These are phyloP conservation scores for Drosophila anceps DNA, from an alignment of 2,888 invertebrate genomes.

Conservation along the genomic window DNA sequence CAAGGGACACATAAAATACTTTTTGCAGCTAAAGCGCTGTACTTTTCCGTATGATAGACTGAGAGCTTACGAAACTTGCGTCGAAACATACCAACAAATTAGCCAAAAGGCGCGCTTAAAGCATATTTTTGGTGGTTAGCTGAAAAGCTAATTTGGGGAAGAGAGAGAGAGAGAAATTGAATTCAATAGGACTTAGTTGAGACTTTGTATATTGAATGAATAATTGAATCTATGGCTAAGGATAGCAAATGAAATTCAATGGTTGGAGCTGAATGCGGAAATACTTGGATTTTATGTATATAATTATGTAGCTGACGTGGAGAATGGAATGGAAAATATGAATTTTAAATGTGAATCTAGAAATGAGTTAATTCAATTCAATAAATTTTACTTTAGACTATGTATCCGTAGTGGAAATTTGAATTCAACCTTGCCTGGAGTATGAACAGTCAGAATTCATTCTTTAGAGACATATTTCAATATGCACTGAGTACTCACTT, in stretches of 20 bases:
- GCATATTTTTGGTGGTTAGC: slow-evolving; percentile 36
- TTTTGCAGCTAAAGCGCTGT: slow-evolving; percentile 33
- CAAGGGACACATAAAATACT: slow-evolving; percentile 75
- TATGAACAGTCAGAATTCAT: neutral
- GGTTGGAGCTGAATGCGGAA: neutral
- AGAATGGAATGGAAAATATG: no score
- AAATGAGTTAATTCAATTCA: no score
- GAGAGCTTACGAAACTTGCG: slow-evolving; percentile 39
- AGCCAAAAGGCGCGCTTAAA: slow-evolving; percentile 43
- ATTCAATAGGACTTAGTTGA: neutral
- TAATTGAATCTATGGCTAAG: neutral
- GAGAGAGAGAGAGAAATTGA: neutral
- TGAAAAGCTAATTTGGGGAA: slow-evolving; percentile 10
- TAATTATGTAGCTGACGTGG: no score
- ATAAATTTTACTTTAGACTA: no score
- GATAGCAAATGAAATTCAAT: neutral
- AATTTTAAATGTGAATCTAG: no score
- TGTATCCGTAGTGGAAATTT: no score
- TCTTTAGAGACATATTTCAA: neutral
- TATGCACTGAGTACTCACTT: neutral
- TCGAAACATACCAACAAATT: slow-evolving; percentile 50
- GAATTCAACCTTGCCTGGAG: no score
- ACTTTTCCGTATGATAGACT: slow-evolving; percentile 7
- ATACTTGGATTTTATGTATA: no score
- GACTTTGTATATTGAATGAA: neutral